Evolutionary conservation across 2,888 invertebrate species (phyloP).

Genomic region (Diaphora mendica): DNA sequence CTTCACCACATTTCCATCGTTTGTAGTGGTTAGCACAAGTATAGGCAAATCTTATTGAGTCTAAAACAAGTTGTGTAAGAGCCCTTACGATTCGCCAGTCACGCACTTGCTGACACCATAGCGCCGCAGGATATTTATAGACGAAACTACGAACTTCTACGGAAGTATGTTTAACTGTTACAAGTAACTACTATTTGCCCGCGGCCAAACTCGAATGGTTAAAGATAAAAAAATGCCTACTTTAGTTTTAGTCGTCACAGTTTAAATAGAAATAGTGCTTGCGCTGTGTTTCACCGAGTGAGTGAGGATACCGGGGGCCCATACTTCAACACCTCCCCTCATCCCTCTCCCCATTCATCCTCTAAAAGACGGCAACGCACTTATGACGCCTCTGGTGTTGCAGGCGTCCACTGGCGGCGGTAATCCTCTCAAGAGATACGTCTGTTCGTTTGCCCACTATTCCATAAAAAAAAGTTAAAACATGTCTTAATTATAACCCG

Average conservation of each 20-base stretch:
- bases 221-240: not conserved
- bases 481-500: not conserved
- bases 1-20: constrained; percentile 34
- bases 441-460: too few relatives aligned
- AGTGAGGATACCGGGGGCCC: too few relatives aligned
- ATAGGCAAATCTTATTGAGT: constrained; percentile 47
- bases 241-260: not conserved
- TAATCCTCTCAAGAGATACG: too few relatives aligned
- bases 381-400: too few relatives aligned
- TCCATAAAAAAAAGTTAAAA: too few relatives aligned
- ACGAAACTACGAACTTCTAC: constrained; percentile 26
- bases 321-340: too few relatives aligned
- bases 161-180: constrained; percentile 20
- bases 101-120: constrained; percentile 52
- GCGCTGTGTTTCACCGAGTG: too few relatives aligned
- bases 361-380: too few relatives aligned
- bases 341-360: too few relatives aligned
- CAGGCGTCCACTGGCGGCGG: too few relatives aligned
- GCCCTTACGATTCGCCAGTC: constrained; percentile 64
- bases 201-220: constrained; percentile 16
- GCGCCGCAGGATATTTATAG: constrained; percentile 48
- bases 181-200: constrained; percentile 6
- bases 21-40: constrained; percentile 38
- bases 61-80: constrained; percentile 52
- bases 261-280: too few relatives aligned